Percentiles rank a stretch among this genome's conserved stretches.
phyloP scores from a whole-genome alignment of 2,113 vertebrate genomes.

The Cricetomys ansorgei region DNA sequence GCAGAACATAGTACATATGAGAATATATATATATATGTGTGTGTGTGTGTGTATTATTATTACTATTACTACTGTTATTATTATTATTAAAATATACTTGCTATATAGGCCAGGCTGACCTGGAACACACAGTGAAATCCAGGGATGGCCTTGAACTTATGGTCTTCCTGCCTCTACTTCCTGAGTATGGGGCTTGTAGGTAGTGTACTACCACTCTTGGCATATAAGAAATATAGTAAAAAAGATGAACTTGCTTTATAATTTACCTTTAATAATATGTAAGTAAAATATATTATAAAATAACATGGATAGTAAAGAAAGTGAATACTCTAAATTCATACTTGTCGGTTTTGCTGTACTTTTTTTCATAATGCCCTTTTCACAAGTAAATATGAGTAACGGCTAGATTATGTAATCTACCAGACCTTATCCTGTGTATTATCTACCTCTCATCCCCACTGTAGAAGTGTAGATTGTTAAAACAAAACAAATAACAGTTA shows the following conservation, averaged over 20 bases:
- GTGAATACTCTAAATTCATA: not conserved
- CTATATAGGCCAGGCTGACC: not conserved
- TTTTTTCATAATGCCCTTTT: not conserved
- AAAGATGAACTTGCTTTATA: not conserved
- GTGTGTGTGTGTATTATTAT: too few relatives aligned
- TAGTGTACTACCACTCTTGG: not conserved
- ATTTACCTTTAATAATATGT: slow-evolving; percentile 1
- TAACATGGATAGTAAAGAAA: not conserved
- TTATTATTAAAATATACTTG: not conserved
- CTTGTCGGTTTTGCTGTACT: not conserved
- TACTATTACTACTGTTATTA: too few relatives aligned
- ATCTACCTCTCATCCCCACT: not conserved
- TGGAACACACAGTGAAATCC: not conserved
- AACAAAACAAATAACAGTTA: not conserved
- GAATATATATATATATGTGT: too few relatives aligned
- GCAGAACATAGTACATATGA: not conserved
- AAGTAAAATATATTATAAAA: slow-evolving; percentile 26
- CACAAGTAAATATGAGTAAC: slow-evolving; percentile 9
- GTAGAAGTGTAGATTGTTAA: not conserved
- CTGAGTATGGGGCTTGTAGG: not conserved
- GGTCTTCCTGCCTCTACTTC: not conserved
- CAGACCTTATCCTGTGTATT: not conserved
- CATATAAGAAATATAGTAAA: slow-evolving; percentile 15
- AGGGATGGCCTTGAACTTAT: not conserved
- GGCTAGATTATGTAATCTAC: not conserved